Evolutionary conservation across 2,888 invertebrate species (phyloP), one percentile per base, ranked within the genome.

Genomic region (Sturmia bella): DNA sequence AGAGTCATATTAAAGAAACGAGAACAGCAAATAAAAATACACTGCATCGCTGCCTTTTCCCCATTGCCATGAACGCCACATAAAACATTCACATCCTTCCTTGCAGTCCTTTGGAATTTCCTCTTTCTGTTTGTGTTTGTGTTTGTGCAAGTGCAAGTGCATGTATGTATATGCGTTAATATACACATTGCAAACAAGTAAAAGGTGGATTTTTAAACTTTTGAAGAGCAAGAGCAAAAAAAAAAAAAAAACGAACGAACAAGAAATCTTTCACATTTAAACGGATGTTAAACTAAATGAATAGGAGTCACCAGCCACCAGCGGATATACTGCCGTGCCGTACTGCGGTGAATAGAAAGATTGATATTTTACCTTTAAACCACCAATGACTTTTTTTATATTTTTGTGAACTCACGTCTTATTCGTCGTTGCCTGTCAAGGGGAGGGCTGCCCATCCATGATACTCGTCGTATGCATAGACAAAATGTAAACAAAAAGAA

Each of bases 271-370:
- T 72, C 24, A 61, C 61, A 37, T 76, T 76, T 73, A 76, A 76
- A 68, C 80, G 76, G 72, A 81, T 81, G 54, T 68, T 69, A 72
- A 61, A 50, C 68, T 68, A 50, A 76, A 61, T 68, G 76, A 81
- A 81, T 72, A 37, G 76, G 69, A 69, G 57, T 66, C 74, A 57
- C 27, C 54, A 77, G 61, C 61, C 59, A 52, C 15, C 11, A 59
- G 41, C 77, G 70, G 63, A 77, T 52, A 61, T 72, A 27, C 57
- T 32, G 19, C 24, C n/a, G n/a, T 48, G 15, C 27, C 56, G 12
- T n/a, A 63, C 15, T 64, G 57, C 27, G 41, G 19, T 37, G 21
- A 17, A 13, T 32, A 12, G 5, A 37, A 24, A 5, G 32, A 13
- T 57, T 54, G 39, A 76, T 76, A 59, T 45, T 59, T 59, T 41